phyloP scores from a whole-genome alignment of 1,140 invertebrate genomes.

The Scylla paramamosain region DNA sequence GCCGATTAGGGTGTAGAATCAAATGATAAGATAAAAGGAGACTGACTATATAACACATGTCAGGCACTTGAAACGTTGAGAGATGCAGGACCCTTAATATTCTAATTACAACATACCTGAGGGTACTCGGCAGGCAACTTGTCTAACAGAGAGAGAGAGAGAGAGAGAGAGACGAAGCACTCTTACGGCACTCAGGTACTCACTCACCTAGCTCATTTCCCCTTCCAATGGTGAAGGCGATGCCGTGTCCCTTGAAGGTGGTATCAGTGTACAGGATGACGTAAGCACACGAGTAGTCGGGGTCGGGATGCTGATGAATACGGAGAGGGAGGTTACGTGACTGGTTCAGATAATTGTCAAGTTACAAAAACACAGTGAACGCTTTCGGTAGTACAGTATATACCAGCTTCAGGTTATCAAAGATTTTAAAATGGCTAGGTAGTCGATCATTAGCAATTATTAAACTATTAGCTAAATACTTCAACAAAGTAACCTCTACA shows the following conservation, averaged over 20 bases:
- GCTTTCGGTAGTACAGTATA: too few relatives aligned
- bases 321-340: conserved; percentile 15
- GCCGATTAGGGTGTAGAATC: background rate
- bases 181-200: background rate
- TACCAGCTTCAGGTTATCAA: too few relatives aligned
- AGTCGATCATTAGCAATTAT: too few relatives aligned
- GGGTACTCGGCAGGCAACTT: too few relatives aligned
- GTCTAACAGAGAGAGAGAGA: background rate
- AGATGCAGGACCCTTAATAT: background rate
- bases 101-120: background rate
- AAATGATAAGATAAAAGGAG: background rate
- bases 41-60: background rate
- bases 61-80: background rate
- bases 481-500: too few relatives aligned
- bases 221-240: conserved; percentile 92
- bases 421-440: too few relatives aligned
- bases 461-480: too few relatives aligned
- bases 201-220: conserved; percentile 90
- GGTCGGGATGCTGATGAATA: conserved; percentile 88
- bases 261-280: conserved; percentile 87
- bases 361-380: too few relatives aligned
- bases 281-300: conserved; percentile 95
- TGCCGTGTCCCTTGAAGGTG: conserved; percentile 86
- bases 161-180: conserved; percentile 22
- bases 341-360: too few relatives aligned